Evolutionary conservation across 2,797 vertebrate genomes (phyloP), one percentile per base, ranked within the genome.

Genomic region (Rallus crepitans): DNA sequence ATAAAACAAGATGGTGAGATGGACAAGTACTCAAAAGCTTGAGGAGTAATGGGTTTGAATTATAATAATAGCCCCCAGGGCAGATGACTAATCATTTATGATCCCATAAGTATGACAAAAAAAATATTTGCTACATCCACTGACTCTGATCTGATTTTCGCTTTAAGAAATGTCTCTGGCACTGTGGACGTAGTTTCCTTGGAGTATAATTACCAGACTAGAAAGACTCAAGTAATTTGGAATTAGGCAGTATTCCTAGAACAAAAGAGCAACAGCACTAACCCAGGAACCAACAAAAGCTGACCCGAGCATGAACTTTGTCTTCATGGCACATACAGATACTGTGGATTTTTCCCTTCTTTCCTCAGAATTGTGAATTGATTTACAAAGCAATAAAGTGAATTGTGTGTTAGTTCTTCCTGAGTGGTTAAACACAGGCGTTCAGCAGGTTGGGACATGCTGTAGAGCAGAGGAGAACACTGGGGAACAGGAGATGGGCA

Each of bases 51-150:
- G 89, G 84, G 40, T 83, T 93, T 89, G 79, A 82, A 83, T 95
- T 89, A 82, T 60, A 45, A 76, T 78, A 94, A 96, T 37, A 88
- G 90, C 76, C 97, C 92, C 87, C 92, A 83, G 95, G 96, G 94
- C 93, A 97, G 89, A 95, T 83, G 88, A 95, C 86, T 81, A 97
- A 95, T 96, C 95, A 97, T 97, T 97, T 81, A 97, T 95, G 94
- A 93, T 88, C 24, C 19, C 4, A 4, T 73, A 89, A 87, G 76
- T 75, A 96, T 59, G 92, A 91, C 76, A 61, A 72, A 60, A 78
- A 78, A 86, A 47, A 48, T 64, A 14, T 64, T 89, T 82, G 76
- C 85, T 89, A 35, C 83, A 59, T 83, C 93, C 37, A 39, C 64
- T 12, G 40, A 75, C 69, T 42, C 48, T 94, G 96, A 97, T 93